Conservation (phyloP, 2,113 vertebrate genomes). For the Phasianus colchicus region DNA sequence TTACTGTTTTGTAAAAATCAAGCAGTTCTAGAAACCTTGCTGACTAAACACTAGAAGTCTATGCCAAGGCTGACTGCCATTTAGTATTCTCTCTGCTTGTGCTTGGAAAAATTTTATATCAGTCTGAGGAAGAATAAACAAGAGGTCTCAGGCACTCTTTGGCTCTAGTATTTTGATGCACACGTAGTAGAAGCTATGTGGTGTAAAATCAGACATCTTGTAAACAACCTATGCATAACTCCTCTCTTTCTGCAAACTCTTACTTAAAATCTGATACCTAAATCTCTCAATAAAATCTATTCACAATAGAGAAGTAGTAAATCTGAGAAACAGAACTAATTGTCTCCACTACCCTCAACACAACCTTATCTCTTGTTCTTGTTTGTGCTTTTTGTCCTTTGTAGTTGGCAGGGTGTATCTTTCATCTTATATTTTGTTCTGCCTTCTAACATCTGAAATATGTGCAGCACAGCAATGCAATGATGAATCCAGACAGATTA, state of each 20-base stretch:
- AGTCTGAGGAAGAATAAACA: constrained; percentile 40
- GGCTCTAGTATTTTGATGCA: constrained; percentile 1
- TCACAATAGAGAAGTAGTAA: not conserved
- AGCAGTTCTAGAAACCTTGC: constrained; percentile 7
- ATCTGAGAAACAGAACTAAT: not conserved
- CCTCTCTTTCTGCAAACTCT: not conserved
- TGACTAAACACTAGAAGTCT: not conserved
- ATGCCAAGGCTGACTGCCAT: constrained; percentile 9
- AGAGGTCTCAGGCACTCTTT: constrained; percentile 8
- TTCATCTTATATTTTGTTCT: not conserved
- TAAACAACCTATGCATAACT: constrained; percentile 10
- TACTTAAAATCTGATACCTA: not conserved
- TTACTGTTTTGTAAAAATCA: not conserved
- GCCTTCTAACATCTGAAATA: not conserved
- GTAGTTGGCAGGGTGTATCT: not conserved
- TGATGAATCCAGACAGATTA: not conserved
- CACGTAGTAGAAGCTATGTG: not conserved
- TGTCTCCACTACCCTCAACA: not conserved
- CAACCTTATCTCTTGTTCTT: not conserved
- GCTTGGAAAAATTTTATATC: constrained; percentile 29
- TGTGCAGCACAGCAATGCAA: not conserved
- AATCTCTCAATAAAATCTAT: not conserved
- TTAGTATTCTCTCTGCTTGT: constrained; percentile 1
- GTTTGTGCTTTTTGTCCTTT: constrained; percentile 2
- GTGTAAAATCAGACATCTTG: not conserved